These are phyloP conservation scores for Limanda limanda DNA, from an alignment of 2,113 vertebrate genomes.

Conservation along the genomic window DNA sequence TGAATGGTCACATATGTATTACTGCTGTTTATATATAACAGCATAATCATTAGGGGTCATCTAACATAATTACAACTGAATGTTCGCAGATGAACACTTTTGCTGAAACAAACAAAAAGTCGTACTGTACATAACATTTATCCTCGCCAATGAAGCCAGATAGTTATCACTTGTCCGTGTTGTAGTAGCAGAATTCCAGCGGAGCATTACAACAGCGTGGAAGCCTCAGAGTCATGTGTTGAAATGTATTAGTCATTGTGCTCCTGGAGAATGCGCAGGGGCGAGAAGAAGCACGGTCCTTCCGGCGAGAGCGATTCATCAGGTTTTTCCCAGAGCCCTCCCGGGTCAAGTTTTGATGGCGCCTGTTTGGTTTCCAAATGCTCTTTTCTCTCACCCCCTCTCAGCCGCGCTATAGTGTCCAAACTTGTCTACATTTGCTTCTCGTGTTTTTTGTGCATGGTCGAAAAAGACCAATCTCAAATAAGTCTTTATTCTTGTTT, in stretches of 20 bases:
- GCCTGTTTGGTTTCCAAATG: constrained; percentile 98
- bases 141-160: constrained; percentile 1
- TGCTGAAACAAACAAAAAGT: background rate
- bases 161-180: constrained; percentile 40
- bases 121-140: background rate
- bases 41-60: background rate
- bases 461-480: constrained; percentile 95
- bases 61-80: background rate
- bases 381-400: constrained; percentile 86
- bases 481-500: constrained; percentile 99
- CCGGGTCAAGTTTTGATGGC: constrained; percentile 97
- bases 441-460: constrained; percentile 96
- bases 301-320: constrained; percentile 94
- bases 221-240: constrained; percentile 92
- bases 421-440: constrained; percentile 98
- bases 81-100: too few relatives aligned
- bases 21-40: too few relatives aligned
- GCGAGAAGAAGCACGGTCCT: constrained; percentile 85
- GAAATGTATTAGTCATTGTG: constrained; percentile 93
- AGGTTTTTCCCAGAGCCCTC: constrained; percentile 99
- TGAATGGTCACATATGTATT: background rate
- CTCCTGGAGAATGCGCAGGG: constrained; percentile 84
- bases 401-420: constrained; percentile 91
- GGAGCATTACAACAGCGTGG: constrained; percentile 86
- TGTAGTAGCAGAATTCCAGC: constrained; percentile 83